Evolutionary conservation across 1,140 invertebrate species (phyloP), one percentile per base, ranked within the genome.

Genomic region (Paraescarpia echinospica): DNA sequence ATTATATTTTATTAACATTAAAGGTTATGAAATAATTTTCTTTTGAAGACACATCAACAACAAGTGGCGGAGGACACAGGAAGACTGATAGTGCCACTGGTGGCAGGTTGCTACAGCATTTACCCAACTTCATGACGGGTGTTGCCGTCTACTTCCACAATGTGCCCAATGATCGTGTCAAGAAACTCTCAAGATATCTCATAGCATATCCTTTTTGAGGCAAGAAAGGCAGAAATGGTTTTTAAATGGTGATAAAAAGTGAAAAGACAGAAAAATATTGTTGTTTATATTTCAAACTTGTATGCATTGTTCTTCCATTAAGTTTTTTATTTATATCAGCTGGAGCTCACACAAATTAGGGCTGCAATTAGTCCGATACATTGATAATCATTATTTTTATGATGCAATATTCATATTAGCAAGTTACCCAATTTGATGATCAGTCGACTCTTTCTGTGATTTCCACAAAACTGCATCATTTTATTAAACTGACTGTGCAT

Each of bases 191-290:
- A 91, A 93, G 95, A 94, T 94, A 94, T 89, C 93, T 96, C 41
- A 93, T 96, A 35, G 94, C 95, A 95, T 95, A 95, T 95, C 95
- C 95, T 95, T 95, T 94, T 35, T 35, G 59, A 77, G 8, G 59
- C 8, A 6, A 77, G 59, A 77, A 77, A 6, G 4, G 59, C 59
- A 77, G 59, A 77, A 77, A 77, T 77, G 59, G 8, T 77, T 77
- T 77, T 12, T 77, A 51, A 77, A 77, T 77, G 59, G 59, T 77
- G 59, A 77, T 27, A 77, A 27, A 77, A 12, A 77, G 2, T 12
- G 59, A 77, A 22, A 77, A 2, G 59, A 77, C 8, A 77, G 22
- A 12, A 41, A 77, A 27, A 51, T 51, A 51, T 51, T 77, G 22
- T 31, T 77, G 59, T 77, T 77, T 77, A 18, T 27, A 77, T 77